Evolutionary conservation across 2,797 vertebrate genomes (phyloP).

Genomic region (Takifugu rubripes): DNA sequence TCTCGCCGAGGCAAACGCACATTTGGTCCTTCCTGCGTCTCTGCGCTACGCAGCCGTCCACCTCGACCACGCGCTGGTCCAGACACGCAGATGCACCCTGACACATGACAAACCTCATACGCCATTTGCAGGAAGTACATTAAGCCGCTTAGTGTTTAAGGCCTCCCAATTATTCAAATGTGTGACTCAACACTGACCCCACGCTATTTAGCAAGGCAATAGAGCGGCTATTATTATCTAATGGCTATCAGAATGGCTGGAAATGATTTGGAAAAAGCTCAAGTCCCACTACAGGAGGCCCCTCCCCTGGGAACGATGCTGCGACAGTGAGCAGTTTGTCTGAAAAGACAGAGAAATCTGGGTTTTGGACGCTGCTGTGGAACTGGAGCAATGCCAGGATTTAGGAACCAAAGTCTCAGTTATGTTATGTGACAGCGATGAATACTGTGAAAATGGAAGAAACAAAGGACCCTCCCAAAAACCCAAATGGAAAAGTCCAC

Average conservation of each 20-base stretch:
- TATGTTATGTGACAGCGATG: slow-evolving; percentile 9
- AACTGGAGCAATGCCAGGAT: slow-evolving; percentile 28
- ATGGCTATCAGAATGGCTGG: slow-evolving; percentile 18
- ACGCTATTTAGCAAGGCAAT: slow-evolving; percentile 38
- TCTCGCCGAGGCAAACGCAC: slow-evolving; percentile 42
- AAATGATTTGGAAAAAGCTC: slow-evolving; percentile 15
- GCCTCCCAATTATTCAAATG: slow-evolving; percentile 67
- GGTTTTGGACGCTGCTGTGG: slow-evolving; percentile 16
- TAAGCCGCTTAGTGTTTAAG: slow-evolving; percentile 53
- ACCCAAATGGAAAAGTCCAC: slow-evolving; percentile 18
- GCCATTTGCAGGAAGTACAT: slow-evolving; percentile 47
- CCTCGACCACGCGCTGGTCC: slow-evolving; percentile 52
- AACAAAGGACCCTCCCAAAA: slow-evolving; percentile 7
- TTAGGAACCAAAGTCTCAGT: slow-evolving; percentile 22
- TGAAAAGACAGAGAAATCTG: slow-evolving; percentile 22
- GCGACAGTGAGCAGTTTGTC: slow-evolving; percentile 26
- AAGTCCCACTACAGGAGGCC: slow-evolving; percentile 29
- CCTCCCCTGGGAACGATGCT: slow-evolving; percentile 28
- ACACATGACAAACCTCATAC: slow-evolving; percentile 71
- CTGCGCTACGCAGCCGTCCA: slow-evolving; percentile 48
- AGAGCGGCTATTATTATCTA: slow-evolving; percentile 38
- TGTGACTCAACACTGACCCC: slow-evolving; percentile 43
- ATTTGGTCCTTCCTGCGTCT: slow-evolving; percentile 56
- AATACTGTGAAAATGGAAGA: neutral
- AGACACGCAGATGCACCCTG: slow-evolving; percentile 54